Base-by-base conservation (phyloP, 2,113 vertebrate species). In the Thalassarche chlororhynchos region DNA sequence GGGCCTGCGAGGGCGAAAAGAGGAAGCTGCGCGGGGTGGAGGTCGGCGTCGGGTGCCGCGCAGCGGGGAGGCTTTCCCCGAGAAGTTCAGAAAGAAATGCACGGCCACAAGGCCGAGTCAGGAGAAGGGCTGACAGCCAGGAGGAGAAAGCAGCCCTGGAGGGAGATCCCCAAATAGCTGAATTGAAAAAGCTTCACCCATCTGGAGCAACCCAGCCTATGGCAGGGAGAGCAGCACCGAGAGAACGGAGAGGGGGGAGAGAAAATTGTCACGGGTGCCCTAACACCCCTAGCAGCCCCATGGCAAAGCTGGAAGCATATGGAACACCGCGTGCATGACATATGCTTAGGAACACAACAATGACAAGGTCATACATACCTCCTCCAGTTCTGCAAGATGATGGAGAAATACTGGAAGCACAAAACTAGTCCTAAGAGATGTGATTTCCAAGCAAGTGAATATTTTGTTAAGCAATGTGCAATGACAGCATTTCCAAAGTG, bases 281-380 rank as follows among this genome's bases (percentile, higher is more conserved):
- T 20, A 29, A 34, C 28, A 28, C 12, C 5, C 26, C 20, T 8
- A 8, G 15, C 9, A 74, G 55, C 21, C n/a, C 36, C 10, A 6
- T 26, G 72, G 17, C 31, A 74, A 74, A 87, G 24, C 3, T 57
- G 44, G 32, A 76, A 64, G 14, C 2, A 3, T 5, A 29, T 15
- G 5, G 14, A 75, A 16, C 32, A 32, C 8, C 12, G 18, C 1
- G 0, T 18, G 9, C 3, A 0, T 24, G 46, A 31, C 21, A 9
- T 5, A 19, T 14, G 10, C 32, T 64, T 46, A 24, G 70, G 29
- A 87, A 32, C 7, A 72, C 64, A 82, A 26, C 20, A 81, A 18
- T 13, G 8, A 13, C 49, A 77, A 46, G 10, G 25, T 66, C 62
- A n/a, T 15, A 16, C 20, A 9, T 34, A n/a, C n/a, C 6, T 82